These are phyloP conservation scores for Meloe dianella DNA, from an alignment of 2,888 invertebrate genomes.

Conservation along the genomic window DNA sequence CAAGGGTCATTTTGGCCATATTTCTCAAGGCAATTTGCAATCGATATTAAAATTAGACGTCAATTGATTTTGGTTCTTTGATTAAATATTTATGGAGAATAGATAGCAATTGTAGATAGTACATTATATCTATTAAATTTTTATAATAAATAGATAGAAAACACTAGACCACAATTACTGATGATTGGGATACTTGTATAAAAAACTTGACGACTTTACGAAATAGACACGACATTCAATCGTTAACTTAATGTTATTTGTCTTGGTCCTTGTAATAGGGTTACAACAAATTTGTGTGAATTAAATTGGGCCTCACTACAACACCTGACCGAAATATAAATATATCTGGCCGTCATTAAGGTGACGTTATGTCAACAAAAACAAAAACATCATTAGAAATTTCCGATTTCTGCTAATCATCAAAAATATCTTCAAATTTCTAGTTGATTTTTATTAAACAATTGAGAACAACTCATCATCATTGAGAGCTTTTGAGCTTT, in stretches of 20 bases:
- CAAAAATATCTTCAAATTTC: too few species aligned
- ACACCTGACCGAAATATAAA: constrained; percentile 30
- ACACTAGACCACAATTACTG: constrained; percentile 34
- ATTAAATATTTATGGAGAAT: background rate
- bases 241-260: constrained; percentile 29
- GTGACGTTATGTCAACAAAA: constrained; percentile 14
- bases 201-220: constrained; percentile 23
- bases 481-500: background rate
- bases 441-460: too few species aligned
- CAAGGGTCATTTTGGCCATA: background rate
- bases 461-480: too few species aligned
- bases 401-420: too few species aligned
- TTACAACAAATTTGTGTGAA: constrained; percentile 25
- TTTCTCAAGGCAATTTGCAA: background rate
- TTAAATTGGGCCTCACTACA: constrained; percentile 25
- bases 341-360: constrained; percentile 20
- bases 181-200: constrained; percentile 35
- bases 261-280: constrained; percentile 24
- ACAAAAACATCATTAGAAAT: background rate
- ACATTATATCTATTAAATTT: background rate
- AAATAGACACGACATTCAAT: constrained; percentile 34
- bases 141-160: constrained; percentile 25
- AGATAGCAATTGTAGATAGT: background rate
- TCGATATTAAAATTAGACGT: background rate
- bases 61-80: background rate